phyloP scores from a whole-genome alignment of 2,888 invertebrate genomes.

The Acheta domesticus region DNA sequence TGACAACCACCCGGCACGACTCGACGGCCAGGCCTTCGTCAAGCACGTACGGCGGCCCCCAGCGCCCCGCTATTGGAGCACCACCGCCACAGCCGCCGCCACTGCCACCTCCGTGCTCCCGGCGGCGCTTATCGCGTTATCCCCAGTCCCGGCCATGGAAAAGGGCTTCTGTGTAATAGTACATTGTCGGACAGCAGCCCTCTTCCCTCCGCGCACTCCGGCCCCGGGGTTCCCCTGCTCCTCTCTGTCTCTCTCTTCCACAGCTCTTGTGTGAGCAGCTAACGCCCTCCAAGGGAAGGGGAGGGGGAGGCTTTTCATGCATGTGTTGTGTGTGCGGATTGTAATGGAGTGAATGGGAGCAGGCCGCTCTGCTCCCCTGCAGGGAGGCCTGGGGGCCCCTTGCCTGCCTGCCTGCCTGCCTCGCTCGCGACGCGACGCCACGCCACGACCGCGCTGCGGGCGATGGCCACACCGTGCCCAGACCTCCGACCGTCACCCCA shows the following conservation, averaged over 20 bases:
- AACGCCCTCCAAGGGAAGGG: background rate
- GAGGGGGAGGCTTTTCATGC: background rate
- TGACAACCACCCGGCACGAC: background rate
- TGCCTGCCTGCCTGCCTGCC: background rate
- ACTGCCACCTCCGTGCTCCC: background rate
- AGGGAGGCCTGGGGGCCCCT: background rate
- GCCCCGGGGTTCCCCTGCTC: too few species aligned
- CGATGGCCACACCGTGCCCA: too few species aligned
- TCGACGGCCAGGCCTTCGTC: background rate
- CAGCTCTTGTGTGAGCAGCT: background rate
- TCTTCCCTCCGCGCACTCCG: too few species aligned
- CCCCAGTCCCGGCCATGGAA: background rate
- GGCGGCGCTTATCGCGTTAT: background rate
- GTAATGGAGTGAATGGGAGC: background rate
- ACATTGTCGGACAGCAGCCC: background rate
- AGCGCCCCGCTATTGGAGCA: background rate
- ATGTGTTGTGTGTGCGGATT: background rate
- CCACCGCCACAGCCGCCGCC: background rate
- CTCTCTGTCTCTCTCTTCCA: background rate
- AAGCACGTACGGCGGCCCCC: background rate
- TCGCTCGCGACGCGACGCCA: background rate
- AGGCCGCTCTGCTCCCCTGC: background rate
- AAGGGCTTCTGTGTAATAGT: conserved; percentile 7
- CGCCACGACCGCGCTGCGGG: too few species aligned
- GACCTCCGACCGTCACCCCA: too few species aligned